Percentiles rank a stretch among this genome's conserved stretches.
phyloP scores from a whole-genome alignment of 2,888 invertebrate genomes.

The Cephonodes hylas region DNA sequence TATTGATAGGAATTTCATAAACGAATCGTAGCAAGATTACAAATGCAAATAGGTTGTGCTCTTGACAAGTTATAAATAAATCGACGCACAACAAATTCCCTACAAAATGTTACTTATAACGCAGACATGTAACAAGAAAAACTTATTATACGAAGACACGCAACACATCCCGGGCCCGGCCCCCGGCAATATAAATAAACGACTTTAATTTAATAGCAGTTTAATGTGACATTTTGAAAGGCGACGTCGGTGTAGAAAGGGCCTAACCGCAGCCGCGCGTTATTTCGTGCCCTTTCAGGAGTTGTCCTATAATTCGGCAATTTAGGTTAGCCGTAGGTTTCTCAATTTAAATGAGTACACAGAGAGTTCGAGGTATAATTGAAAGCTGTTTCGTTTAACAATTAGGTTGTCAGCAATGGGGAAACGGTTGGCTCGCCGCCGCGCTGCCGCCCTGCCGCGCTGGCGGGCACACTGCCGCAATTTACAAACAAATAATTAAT shows the following conservation, averaged over 20 bases:
- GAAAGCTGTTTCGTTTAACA: constrained; percentile 59
- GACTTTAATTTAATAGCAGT: constrained; percentile 45
- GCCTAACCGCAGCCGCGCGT: constrained; percentile 47
- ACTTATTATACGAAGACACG: constrained; percentile 23
- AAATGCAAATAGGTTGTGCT: neutral
- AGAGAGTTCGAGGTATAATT: constrained; percentile 47
- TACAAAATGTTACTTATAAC: neutral
- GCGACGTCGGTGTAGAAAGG: constrained; percentile 43
- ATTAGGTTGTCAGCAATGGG: constrained; percentile 54
- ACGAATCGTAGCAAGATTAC: neutral
- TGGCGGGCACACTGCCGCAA: constrained; percentile 38
- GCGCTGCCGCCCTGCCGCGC: constrained; percentile 30
- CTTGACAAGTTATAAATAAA: neutral
- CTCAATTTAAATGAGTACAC: constrained; percentile 39
- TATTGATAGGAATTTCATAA: neutral
- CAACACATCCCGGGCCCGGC: constrained; percentile 11
- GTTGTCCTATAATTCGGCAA: constrained; percentile 39
- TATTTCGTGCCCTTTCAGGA: constrained; percentile 41
- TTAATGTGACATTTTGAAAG: constrained; percentile 60
- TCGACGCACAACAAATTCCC: neutral
- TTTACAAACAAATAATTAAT: constrained; percentile 61
- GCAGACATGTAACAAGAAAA: constrained; percentile 3
- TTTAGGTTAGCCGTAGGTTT: constrained; percentile 42
- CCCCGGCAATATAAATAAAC: constrained; percentile 31
- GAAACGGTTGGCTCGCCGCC: constrained; percentile 34